A percentile compares a stretch with the other conserved stretches of the same genome.
Evolutionary conservation across 1,140 invertebrate genomes (phyloP).

Genomic region (Pseudomyrmex concolor): DNA sequence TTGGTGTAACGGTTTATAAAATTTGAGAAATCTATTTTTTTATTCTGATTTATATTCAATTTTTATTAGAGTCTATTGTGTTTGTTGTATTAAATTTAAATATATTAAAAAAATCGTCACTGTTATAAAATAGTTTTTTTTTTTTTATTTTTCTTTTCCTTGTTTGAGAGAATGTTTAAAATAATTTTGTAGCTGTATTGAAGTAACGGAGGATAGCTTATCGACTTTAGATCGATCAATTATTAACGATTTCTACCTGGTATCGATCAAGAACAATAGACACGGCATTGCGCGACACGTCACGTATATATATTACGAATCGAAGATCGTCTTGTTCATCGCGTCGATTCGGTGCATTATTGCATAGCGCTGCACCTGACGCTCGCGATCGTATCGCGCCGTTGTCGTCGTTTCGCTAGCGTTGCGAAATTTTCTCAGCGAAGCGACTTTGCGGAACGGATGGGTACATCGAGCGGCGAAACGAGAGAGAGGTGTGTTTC

Average conservation of each 20-base stretch:
- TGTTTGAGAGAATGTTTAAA: background rate
- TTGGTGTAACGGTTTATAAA: too few species aligned
- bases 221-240: background rate
- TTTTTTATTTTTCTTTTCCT: background rate
- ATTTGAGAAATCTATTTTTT: background rate
- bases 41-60: background rate
- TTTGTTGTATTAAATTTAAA: background rate
- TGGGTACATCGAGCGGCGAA: slow-evolving; percentile 37
- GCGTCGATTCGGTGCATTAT: slow-evolving; percentile 60
- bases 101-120: background rate
- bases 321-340: slow-evolving; percentile 58
- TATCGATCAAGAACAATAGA: slow-evolving; percentile 32
- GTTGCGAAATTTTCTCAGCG: slow-evolving; percentile 61
- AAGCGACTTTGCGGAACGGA: slow-evolving; percentile 54
- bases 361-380: slow-evolving; percentile 66
- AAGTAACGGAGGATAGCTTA: background rate
- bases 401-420: slow-evolving; percentile 48
- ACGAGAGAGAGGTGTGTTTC: slow-evolving; percentile 55
- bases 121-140: background rate
- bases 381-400: slow-evolving; percentile 65
- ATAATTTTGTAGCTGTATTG: background rate
- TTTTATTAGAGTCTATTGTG: background rate
- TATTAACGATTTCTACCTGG: slow-evolving; percentile 3
- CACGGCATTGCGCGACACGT: slow-evolving; percentile 12
- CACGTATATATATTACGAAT: slow-evolving; percentile 39